phyloP scores from a whole-genome alignment of 2,888 invertebrate genomes.

The Cephus pulcher region DNA sequence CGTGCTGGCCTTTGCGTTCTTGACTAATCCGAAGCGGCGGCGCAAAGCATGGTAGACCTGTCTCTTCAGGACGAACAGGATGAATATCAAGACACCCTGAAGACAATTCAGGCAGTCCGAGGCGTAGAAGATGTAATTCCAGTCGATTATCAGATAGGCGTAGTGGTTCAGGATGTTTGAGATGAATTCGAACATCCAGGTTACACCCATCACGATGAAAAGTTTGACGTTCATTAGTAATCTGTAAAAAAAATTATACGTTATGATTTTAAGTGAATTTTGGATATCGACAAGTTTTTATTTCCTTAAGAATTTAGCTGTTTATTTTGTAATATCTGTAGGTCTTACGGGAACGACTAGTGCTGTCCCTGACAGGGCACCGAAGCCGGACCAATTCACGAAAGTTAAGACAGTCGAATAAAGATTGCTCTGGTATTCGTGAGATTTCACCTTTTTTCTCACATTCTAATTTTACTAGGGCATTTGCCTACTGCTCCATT shows the following conservation, averaged over 20 bases:
- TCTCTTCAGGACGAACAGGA: slow-evolving; percentile 78
- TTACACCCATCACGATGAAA: slow-evolving; percentile 84
- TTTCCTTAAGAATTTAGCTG: too few relatives aligned
- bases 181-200: slow-evolving; percentile 77
- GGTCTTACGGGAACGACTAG: too few relatives aligned
- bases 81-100: slow-evolving; percentile 79
- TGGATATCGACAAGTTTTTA: neutral
- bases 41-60: slow-evolving; percentile 74
- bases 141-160: slow-evolving; percentile 49
- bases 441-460: too few relatives aligned
- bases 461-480: too few relatives aligned
- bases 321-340: too few relatives aligned
- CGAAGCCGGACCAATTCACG: too few relatives aligned
- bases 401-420: too few relatives aligned
- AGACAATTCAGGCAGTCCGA: slow-evolving; percentile 77
- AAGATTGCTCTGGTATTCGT: too few relatives aligned
- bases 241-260: slow-evolving; percentile 63
- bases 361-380: too few relatives aligned
- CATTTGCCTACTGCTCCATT: too few relatives aligned
- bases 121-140: slow-evolving; percentile 60
- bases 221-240: slow-evolving; percentile 79
- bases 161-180: slow-evolving; percentile 71
- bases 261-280: neutral
- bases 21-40: slow-evolving; percentile 65
- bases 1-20: slow-evolving; percentile 23